Evolutionary conservation across 23 tunicate genomes (phyloP).

Genomic region (Trididemnum nubilum): DNA sequence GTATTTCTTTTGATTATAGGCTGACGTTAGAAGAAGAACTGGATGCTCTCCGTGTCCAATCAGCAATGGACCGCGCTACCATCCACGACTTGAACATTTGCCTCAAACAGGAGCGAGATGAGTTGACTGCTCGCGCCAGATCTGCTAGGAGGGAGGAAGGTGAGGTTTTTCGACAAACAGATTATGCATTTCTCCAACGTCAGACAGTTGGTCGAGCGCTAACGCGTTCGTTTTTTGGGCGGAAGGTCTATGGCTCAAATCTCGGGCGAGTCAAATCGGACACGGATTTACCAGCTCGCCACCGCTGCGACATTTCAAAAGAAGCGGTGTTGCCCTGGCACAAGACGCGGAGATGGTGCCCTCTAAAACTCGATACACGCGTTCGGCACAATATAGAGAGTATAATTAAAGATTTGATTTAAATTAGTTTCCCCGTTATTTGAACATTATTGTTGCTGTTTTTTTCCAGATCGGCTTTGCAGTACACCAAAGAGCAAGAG

Average conservation of each 20-base stretch:
- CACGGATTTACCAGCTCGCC: not conserved
- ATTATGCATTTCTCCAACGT: too few species aligned
- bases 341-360: not conserved
- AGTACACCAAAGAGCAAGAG: slow-evolving; percentile 76
- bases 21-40: slow-evolving; percentile 71
- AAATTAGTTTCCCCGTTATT: not conserved
- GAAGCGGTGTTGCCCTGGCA: not conserved
- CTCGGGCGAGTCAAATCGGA: not conserved
- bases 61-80: slow-evolving; percentile 82
- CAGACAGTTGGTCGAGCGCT: too few species aligned
- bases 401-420: not conserved
- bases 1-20: too few species aligned
- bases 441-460: not conserved
- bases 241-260: too few species aligned
- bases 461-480: slow-evolving; percentile 63
- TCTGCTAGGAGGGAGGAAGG: slow-evolving; percentile 26
- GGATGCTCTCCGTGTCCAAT: slow-evolving; percentile 76
- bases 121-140: slow-evolving; percentile 34
- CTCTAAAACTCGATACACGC: not conserved
- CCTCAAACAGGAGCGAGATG: slow-evolving; percentile 63
- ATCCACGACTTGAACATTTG: slow-evolving; percentile 76
- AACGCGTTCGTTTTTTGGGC: too few species aligned
- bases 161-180: too few species aligned
- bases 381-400: not conserved
- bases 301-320: not conserved